Conservation (phyloP, 1,140 invertebrate genomes). For the Neelides sp. region DNA sequence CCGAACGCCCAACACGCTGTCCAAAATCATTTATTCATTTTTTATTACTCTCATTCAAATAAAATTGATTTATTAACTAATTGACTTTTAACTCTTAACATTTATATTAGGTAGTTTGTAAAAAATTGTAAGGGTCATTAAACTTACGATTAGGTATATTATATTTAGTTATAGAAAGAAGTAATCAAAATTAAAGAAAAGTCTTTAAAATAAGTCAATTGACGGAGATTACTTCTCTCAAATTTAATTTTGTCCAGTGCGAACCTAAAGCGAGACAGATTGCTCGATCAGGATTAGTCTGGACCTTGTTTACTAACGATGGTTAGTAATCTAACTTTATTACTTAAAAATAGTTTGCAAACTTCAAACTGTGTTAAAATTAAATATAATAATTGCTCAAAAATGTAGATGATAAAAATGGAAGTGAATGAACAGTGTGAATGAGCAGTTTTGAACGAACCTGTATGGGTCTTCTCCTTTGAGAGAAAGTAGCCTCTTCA, state of each 20-base stretch:
- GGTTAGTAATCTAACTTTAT: neutral
- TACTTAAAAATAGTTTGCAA: neutral
- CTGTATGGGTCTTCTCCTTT: slow-evolving; percentile 91
- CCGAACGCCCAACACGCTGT: slow-evolving; percentile 74
- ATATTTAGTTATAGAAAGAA: no score
- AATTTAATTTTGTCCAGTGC: no score
- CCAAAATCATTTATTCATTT: no score
- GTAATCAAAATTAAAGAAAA: no score
- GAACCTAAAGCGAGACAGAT: neutral
- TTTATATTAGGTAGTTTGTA: no score
- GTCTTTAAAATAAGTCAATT: no score
- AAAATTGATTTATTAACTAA: neutral
- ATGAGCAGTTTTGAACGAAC: slow-evolving; percentile 36
- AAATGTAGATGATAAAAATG: slow-evolving; percentile 4
- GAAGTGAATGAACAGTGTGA: neutral
- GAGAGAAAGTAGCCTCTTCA: slow-evolving; percentile 78
- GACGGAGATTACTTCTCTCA: no score
- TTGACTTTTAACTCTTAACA: neutral
- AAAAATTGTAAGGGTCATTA: no score
- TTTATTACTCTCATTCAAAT: no score
- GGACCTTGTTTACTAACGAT: neutral
- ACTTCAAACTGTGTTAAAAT: neutral
- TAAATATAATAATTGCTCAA: neutral
- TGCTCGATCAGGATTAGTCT: neutral
- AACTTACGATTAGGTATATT: no score